Evolutionary conservation across 2,113 vertebrate species (phyloP), one percentile per base, ranked within the genome.

Genomic region (Reinhardtius hippoglossoides): DNA sequence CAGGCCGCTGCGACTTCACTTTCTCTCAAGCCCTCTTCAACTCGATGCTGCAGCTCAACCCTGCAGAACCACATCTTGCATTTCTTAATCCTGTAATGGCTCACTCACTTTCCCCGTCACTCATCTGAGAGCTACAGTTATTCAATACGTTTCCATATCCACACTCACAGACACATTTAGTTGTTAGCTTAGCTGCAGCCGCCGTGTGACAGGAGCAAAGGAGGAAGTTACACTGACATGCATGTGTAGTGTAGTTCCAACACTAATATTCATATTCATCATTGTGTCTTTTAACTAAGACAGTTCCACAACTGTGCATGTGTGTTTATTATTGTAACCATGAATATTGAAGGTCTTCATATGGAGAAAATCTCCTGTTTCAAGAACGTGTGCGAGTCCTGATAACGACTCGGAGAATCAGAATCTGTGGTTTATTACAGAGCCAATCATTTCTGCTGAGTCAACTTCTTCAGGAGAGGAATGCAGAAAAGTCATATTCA

Each of bases 121-220:
- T 37, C 16, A 31, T 46, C 5, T 35, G 23, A n/a, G 18, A 40
- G 46, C 20, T 27, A 5, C 21, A 69, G 48, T 85, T 84, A 86
- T 85, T 78, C 69, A 83, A 76, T 50, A 86, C 72, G 48, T 70
- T 63, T 85, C 77, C 77, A 23, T 37, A 6, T 50, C 16, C 48
- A 50, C 9, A 50, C 6, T 2, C 20, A 54, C 20, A 54, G 44
- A 18, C 16, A 21, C 50, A n/a, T 54, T 20, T 7, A 9, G 50
- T 2, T 54, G 18, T n/a, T n/a, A 21, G 50, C 46, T 18, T 50
- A 50, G 18, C 18, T 5, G 18, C 46, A 50, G 46, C 5, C 18
- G 46, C 46, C 14, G 1, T 42, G 40, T 42, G 40, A 18, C 35
- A 7, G 5, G 31, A 7, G 31, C 31, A 31, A 31, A 31, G 46